Evolutionary conservation across 1,140 invertebrate genomes (phyloP), one percentile per base, ranked within the genome.

Genomic region (Gryon sp.): DNA sequence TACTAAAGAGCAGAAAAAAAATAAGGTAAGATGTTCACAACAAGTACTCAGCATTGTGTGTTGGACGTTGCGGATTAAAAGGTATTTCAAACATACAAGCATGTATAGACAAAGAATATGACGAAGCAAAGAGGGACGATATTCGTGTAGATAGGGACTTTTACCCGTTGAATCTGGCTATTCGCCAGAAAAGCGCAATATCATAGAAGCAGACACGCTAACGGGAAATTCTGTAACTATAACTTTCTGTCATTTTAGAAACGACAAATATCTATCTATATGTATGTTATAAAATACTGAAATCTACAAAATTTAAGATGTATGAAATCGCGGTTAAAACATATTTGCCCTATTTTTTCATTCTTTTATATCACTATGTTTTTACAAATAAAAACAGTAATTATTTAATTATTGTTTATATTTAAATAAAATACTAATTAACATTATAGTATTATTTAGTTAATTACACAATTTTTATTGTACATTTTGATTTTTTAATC

Each of bases 141-240:
- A 79, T 60, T 57, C 52, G 70, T 52, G 59, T 11, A 52, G 59
- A 79, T 80, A 74, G 66, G n/a, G 55, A 36, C 68, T 79, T 60
- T 69, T 52, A 65, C 53, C 48, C 43, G 28, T 7, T 36, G 38
- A 41, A 75, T 73, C 60, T 84, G 82, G 82, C 80, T 34, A 59
- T 28, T 46, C 24, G 83, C 82, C 82, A 84, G 46, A 76, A 74
- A 80, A 75, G 68, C 59, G 82, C 79, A 84, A 83, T 83, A 84
- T 84, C 78, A 81, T 79, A 83, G 75, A 55, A 59, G 70, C 70
- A 75, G 60, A 65, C 79, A 79, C 80, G 43, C 70, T 46, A 36
- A 66, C 14, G 48, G 14, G 40, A 55, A 57, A 79, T 72, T 75
- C 52, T 69, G 79, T 75, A 80, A 79, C 70, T 80, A 62, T 55